Evolutionary conservation across 2,888 invertebrate species (phyloP).

Genomic region (Nematopogon swammerdamellus): DNA sequence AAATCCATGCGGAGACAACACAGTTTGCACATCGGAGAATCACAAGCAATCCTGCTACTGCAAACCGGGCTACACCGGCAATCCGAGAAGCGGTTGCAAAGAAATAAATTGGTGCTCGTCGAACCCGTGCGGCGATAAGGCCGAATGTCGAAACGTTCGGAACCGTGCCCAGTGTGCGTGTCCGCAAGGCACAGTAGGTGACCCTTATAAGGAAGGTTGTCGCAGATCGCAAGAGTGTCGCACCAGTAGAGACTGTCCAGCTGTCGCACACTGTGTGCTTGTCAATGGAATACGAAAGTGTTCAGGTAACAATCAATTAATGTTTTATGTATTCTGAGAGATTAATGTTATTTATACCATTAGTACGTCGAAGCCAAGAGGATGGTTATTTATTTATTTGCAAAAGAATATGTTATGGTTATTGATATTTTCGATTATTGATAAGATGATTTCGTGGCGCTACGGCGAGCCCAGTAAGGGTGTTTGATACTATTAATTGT

Average conservation of each 20-base stretch:
- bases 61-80: slow-evolving; percentile 84
- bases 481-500: too few species aligned
- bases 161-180: slow-evolving; percentile 80
- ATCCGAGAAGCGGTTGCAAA: slow-evolving; percentile 67
- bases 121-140: slow-evolving; percentile 76
- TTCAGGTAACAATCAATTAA: slow-evolving; percentile 44
- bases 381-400: too few species aligned
- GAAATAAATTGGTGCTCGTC: slow-evolving; percentile 76
- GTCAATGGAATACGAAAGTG: slow-evolving; percentile 75
- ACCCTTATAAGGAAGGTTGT: slow-evolving; percentile 83
- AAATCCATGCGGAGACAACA: slow-evolving; percentile 83
- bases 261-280: slow-evolving; percentile 71
- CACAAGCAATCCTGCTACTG: slow-evolving; percentile 75
- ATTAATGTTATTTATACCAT: too few species aligned
- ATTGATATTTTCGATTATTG: too few species aligned
- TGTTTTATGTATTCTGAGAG: background rate
- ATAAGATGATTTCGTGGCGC: too few species aligned
- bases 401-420: too few species aligned
- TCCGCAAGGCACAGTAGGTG: slow-evolving; percentile 75
- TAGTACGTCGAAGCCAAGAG: too few species aligned
- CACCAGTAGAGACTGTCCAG: slow-evolving; percentile 75
- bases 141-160: slow-evolving; percentile 75
- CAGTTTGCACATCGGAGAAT: slow-evolving; percentile 80
- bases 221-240: slow-evolving; percentile 78
- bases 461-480: too few species aligned